phyloP scores from a whole-genome alignment of 2,888 invertebrate genomes.

The Pseudoips prasinana region DNA sequence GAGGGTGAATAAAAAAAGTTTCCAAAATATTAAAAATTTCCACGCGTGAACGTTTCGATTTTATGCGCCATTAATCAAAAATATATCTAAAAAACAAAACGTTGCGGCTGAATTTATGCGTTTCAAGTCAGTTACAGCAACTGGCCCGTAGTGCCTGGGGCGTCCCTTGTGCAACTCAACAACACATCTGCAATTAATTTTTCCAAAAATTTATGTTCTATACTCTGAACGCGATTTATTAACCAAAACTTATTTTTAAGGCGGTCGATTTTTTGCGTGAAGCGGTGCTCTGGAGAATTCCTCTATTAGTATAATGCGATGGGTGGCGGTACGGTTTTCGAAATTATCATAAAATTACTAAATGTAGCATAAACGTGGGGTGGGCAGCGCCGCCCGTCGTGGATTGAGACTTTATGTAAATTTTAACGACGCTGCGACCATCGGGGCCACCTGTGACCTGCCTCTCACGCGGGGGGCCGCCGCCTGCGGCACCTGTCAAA shows the following conservation, averaged over 20 bases:
- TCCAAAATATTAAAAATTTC: constrained; percentile 57
- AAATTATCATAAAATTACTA: constrained; percentile 83
- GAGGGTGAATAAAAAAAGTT: constrained; percentile 35
- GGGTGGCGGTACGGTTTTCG: constrained; percentile 80
- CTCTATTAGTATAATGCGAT: constrained; percentile 82
- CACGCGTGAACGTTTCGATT: constrained; percentile 64
- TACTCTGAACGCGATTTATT: constrained; percentile 72
- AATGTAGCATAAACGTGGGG: constrained; percentile 82
- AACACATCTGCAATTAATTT: constrained; percentile 80
- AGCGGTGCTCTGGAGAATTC: constrained; percentile 58
- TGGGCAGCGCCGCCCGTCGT: constrained; percentile 71
- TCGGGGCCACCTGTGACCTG: constrained; percentile 78
- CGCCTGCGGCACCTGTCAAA: constrained; percentile 75
- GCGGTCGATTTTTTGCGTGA: constrained; percentile 62
- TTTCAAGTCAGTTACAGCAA: constrained; percentile 66
- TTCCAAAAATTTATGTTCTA: constrained; percentile 67
- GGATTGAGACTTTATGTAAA: constrained; percentile 83
- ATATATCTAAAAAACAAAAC: constrained; percentile 65
- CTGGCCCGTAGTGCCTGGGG: constrained; percentile 47
- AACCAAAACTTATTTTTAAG: constrained; percentile 75
- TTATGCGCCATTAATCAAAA: constrained; percentile 76
- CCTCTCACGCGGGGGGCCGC: constrained; percentile 43
- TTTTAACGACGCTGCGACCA: constrained; percentile 82
- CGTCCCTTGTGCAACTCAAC: constrained; percentile 60
- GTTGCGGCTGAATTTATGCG: constrained; percentile 74